These are phyloP conservation scores for Eriocheir sinensis DNA, from an alignment of 1,140 invertebrate species.

Conservation along the genomic window DNA sequence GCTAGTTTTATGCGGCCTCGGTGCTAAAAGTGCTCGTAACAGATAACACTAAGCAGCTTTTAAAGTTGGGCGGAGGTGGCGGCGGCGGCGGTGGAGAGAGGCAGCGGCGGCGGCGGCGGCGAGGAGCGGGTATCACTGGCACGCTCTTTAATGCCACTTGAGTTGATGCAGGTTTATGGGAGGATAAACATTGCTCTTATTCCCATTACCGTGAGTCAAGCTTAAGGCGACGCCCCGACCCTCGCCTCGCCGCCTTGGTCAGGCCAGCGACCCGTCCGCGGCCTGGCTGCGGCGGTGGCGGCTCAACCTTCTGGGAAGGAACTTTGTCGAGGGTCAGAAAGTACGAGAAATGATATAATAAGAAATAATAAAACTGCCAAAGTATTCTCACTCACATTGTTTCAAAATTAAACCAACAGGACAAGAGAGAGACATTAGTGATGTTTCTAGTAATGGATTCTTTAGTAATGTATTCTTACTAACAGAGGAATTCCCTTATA, in stretches of 20 bases:
- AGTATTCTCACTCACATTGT: no score
- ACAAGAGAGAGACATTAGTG: no score
- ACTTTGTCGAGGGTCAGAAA: no score
- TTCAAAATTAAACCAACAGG: no score
- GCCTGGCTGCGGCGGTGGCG: no score
- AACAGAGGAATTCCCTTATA: no score
- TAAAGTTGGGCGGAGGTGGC: slow-evolving; percentile 33
- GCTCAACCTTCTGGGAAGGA: no score
- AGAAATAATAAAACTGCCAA: no score
- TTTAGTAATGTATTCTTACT: no score
- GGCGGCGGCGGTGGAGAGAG: neutral
- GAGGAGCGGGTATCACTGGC: neutral
- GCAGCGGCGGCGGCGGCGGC: neutral
- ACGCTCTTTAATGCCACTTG: slow-evolving; percentile 13
- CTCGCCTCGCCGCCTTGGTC: neutral
- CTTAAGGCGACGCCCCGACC: neutral
- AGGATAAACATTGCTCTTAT: slow-evolving; percentile 25
- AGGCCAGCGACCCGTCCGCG: no score
- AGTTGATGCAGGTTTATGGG: neutral
- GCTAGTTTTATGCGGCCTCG: slow-evolving; percentile 13
- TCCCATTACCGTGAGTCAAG: slow-evolving; percentile 22
- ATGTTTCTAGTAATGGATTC: no score
- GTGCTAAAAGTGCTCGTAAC: slow-evolving; percentile 34
- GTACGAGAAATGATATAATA: no score
- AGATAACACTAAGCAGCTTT: slow-evolving; percentile 53